Base-by-base conservation (phyloP, 1,140 invertebrate species). In the Drosophila sp. region DNA sequence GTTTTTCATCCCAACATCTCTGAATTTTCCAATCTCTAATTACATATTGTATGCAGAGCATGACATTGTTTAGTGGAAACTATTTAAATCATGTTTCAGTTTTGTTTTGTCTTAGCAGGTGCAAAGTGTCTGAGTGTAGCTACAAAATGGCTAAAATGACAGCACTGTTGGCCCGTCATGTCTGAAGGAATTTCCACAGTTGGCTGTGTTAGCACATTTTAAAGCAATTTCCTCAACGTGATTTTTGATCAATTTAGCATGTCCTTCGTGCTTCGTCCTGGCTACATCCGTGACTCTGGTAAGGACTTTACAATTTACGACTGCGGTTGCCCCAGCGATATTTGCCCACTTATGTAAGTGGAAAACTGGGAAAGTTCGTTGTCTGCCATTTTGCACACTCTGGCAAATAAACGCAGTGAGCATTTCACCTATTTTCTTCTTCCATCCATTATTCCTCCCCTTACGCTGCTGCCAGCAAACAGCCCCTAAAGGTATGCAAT, bases 231-330 rank as follows among this genome's bases (percentile, higher is more conserved):
- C 41, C 58, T 51, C 29, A 32, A 59, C 67, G 67, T 81, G 78
- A 80, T 80, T 80, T 80, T 59, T 80, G 78, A 76, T 80, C 78
- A 76, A 80, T 80, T 80, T 72, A 62, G 38, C 59, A 58, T 38
- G 36, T 58, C 25, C 66, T 5, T 29, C 6, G 62, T 41, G 7
- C 32, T n/a, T 11, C 32, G n/a, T n/a, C 5, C 9, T n/a, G 18
- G 2, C 16, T 21, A 7, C 53, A 21, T 25, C 41, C 21, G 21
- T 21, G 21, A 2, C 21, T 45, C 5, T 18, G 27, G 40, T 54
- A 43, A 56, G 61, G 27, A 61, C 56, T 45, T 45, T 38, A 29
- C 63, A 67, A 76, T 76, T 76, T 75, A 75, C 57, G 63, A 63
- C 51, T 59, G 29, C 16, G 43, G 41, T 66, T 38, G 14, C 34